phyloP scores from a whole-genome alignment of 2,113 vertebrate genomes.

The Coracopsis vasa region DNA sequence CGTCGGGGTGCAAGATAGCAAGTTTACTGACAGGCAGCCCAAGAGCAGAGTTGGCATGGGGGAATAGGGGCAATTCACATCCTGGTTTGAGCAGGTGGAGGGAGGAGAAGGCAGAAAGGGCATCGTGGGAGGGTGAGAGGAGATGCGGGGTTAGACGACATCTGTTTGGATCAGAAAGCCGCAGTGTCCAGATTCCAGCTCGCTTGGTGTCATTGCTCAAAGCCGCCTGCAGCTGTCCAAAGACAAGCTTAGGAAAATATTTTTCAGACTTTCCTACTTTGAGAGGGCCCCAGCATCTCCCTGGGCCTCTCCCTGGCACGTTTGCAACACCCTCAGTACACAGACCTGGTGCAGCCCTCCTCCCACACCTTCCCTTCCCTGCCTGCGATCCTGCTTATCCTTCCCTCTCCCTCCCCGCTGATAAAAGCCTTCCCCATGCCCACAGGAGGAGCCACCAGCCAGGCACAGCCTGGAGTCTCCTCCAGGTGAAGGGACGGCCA shows the following conservation, averaged over 20 bases:
- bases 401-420: background rate
- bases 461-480: background rate
- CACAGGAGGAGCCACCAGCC: background rate
- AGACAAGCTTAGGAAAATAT: constrained; percentile 68
- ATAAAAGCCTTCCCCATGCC: background rate
- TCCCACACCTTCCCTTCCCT: constrained; percentile 41
- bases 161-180: constrained; percentile 49
- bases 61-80: accelerated
- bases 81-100: constrained; percentile 1
- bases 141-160: constrained; percentile 9
- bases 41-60: background rate
- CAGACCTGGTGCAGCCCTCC: constrained; percentile 35
- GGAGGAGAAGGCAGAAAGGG: background rate
- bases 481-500: background rate
- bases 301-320: constrained; percentile 67
- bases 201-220: constrained; percentile 51
- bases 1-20: background rate
- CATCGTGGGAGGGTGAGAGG: background rate
- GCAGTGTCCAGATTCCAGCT: constrained; percentile 25
- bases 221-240: constrained; percentile 59
- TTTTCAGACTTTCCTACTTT: constrained; percentile 68
- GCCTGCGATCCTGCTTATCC: background rate
- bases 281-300: constrained; percentile 60
- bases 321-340: constrained; percentile 48
- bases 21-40: background rate